Evolutionary conservation across 2,797 vertebrate species (phyloP).

Genomic region (Paguma larvata): DNA sequence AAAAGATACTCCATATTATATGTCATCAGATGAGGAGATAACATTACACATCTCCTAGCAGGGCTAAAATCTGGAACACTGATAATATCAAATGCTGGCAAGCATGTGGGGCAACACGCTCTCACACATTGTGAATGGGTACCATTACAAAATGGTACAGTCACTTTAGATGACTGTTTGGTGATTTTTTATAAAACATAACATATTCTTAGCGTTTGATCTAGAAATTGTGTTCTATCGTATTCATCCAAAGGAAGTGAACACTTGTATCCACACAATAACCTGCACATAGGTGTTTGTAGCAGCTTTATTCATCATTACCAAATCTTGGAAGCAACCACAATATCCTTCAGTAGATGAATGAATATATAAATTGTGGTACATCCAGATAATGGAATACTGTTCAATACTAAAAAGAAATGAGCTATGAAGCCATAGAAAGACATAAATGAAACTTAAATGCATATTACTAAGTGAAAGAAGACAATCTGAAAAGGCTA

Average conservation of each 20-base stretch:
- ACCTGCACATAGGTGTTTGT: background rate
- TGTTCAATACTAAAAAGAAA: background rate
- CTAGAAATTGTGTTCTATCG: background rate
- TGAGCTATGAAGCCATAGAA: background rate
- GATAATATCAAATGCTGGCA: background rate
- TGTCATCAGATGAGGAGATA: background rate
- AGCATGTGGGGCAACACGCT: background rate
- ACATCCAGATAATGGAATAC: background rate
- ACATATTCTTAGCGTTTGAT: background rate
- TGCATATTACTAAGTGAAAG: background rate
- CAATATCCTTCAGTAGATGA: background rate
- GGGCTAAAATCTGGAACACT: background rate
- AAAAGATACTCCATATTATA: background rate
- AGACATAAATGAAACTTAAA: background rate
- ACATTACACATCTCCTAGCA: background rate
- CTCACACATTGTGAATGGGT: background rate
- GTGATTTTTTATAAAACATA: background rate
- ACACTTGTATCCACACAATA: background rate
- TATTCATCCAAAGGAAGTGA: background rate
- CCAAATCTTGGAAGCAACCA: background rate
- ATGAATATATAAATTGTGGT: background rate
- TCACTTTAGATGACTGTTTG: background rate
- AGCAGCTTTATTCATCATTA: background rate
- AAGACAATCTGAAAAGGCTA: background rate
- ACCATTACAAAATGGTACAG: background rate